A percentile compares a stretch with the other conserved stretches of the same genome.
Evolutionary conservation across 2,797 vertebrate genomes (phyloP).

Genomic region (Poecilia velifera): DNA sequence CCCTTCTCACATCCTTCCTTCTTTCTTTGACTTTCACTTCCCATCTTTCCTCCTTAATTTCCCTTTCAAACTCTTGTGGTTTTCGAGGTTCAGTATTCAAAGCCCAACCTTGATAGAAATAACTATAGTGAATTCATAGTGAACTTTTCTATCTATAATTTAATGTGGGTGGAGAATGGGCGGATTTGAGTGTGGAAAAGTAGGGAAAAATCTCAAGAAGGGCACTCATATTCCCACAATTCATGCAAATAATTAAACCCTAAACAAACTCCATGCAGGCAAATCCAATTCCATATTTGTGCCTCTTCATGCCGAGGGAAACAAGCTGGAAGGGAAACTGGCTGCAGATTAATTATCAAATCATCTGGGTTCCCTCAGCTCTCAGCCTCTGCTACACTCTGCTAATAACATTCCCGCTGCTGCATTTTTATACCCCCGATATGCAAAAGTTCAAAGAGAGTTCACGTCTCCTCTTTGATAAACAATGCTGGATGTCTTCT

Average conservation of each 20-base stretch:
- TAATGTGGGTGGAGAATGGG: not conserved
- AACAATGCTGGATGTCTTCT: conserved; percentile 60
- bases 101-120: not conserved
- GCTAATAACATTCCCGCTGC: conserved; percentile 70
- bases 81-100: not conserved
- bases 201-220: not conserved
- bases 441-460: conserved; percentile 72
- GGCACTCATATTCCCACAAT: not conserved
- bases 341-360: conserved; percentile 67
- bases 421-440: conserved; percentile 64
- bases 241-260: conserved; percentile 14
- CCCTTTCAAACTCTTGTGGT: not conserved
- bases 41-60: not conserved
- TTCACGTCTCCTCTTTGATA: conserved; percentile 65
- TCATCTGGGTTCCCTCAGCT: conserved; percentile 53
- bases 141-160: not conserved
- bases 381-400: conserved; percentile 22
- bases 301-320: conserved; percentile 55
- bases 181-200: not conserved
- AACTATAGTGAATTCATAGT: not conserved
- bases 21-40: not conserved
- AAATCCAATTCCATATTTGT: conserved; percentile 21
- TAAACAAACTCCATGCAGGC: conserved; percentile 2
- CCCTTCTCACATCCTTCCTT: not conserved
- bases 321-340: conserved; percentile 54